A percentile compares a stretch with the other conserved stretches of the same genome.
Conservation (phyloP, 2,113 vertebrate species). For the Machaerirhynchus nigripectus region DNA sequence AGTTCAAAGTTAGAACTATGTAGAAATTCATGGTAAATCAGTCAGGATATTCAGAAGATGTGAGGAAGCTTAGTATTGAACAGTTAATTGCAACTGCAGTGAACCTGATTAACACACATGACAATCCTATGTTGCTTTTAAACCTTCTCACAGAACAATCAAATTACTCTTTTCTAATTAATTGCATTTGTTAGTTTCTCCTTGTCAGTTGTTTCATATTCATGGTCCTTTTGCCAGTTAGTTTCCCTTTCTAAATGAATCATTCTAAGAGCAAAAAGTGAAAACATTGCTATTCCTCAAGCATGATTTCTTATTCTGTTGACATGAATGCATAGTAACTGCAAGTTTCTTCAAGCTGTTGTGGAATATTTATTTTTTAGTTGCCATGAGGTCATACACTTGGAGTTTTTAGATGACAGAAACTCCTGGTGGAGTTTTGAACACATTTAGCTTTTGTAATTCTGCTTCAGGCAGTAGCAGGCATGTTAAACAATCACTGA, state of each 20-base stretch:
- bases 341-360: conserved; percentile 72
- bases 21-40: conserved; percentile 39
- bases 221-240: conserved; percentile 3
- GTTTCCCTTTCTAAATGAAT: not conserved
- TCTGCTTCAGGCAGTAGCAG: conserved; percentile 73
- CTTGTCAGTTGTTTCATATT: conserved; percentile 19
- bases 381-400: conserved; percentile 56
- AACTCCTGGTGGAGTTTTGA: conserved; percentile 51
- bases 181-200: conserved; percentile 37
- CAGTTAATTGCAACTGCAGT: conserved; percentile 37
- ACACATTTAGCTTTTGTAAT: conserved; percentile 61
- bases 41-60: conserved; percentile 19
- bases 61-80: conserved; percentile 52
- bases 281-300: not conserved
- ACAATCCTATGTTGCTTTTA: conserved; percentile 11
- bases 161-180: conserved; percentile 66
- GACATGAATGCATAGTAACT: conserved; percentile 20
- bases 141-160: conserved; percentile 40
- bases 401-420: conserved; percentile 68
- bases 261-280: not conserved
- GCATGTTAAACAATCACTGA: conserved; percentile 72
- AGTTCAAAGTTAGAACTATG: not conserved
- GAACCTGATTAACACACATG: conserved; percentile 49
- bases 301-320: conserved; percentile 44
- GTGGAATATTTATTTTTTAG: conserved; percentile 63